Evolutionary conservation across 2,888 invertebrate genomes (phyloP).

Genomic region (Drosophila lutescens): DNA sequence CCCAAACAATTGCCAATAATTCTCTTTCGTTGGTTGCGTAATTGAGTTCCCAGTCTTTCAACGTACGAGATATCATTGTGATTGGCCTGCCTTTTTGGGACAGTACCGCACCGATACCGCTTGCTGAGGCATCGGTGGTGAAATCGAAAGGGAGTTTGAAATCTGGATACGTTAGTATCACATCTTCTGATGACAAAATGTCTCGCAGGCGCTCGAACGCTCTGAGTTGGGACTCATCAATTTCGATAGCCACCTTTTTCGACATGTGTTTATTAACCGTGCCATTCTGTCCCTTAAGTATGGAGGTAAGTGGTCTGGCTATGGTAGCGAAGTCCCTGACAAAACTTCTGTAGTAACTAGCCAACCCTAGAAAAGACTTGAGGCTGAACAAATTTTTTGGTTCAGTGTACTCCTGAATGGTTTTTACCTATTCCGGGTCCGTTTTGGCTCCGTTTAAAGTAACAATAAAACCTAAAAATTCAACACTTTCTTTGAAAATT

Average conservation of each 20-base stretch:
- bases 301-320: conserved; percentile 3
- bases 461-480: conserved; percentile 1
- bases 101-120: no score
- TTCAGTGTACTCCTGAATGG: conserved; percentile 3
- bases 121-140: no score
- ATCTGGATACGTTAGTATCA: not conserved
- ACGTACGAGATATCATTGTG: no score
- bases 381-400: conserved; percentile 13
- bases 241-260: not conserved
- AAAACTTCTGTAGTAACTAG: conserved; percentile 6
- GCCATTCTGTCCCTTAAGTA: conserved; percentile 4
- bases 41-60: no score
- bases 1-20: no score
- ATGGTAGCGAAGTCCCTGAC: not conserved
- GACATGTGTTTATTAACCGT: conserved; percentile 1
- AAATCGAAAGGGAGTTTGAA: no score
- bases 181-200: not conserved
- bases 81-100: no score
- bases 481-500: conserved; percentile 5
- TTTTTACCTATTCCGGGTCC: conserved; percentile 6
- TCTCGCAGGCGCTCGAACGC: not conserved
- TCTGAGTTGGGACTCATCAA: not conserved
- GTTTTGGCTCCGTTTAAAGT: conserved; percentile 7
- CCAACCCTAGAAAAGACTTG: conserved; percentile 1
- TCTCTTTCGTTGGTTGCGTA: no score